Evolutionary conservation across 2,797 vertebrate genomes (phyloP).

Genomic region (Gallinago stenura): DNA sequence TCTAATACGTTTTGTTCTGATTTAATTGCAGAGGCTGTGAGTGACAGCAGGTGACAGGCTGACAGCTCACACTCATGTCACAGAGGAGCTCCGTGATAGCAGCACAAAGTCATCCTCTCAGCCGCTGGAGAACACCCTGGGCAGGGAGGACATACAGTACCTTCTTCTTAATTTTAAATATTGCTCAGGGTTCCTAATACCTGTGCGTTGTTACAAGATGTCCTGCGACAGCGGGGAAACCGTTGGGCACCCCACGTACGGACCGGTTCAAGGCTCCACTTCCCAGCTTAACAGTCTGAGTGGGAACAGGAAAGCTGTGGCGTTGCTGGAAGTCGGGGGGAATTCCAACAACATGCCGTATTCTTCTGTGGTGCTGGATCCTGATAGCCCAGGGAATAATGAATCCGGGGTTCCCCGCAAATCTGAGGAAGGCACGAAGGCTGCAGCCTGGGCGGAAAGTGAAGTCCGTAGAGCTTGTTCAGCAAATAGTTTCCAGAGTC

Average conservation of each 20-base stretch:
- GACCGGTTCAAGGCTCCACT: background rate
- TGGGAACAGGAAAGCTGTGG: background rate
- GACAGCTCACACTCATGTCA: background rate
- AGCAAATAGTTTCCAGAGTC: conserved; percentile 80
- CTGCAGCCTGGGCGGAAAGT: conserved; percentile 50
- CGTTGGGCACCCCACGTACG: conserved; percentile 68
- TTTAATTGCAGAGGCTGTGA: conserved; percentile 67
- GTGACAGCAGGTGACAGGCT: conserved; percentile 58
- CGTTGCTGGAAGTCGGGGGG: background rate
- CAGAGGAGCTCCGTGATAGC: conserved; percentile 37
- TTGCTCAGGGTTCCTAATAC: conserved; percentile 56
- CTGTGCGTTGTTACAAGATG: background rate
- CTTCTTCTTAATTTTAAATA: conserved; percentile 64
- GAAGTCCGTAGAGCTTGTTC: background rate
- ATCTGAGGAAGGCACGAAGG: conserved; percentile 65
- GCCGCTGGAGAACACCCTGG: conserved; percentile 17
- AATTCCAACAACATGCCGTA: conserved; percentile 69
- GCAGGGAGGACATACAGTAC: background rate
- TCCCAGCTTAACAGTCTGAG: background rate
- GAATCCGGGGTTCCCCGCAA: conserved; percentile 78
- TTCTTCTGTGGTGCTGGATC: conserved; percentile 85
- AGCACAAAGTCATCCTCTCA: conserved; percentile 22
- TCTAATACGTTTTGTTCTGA: conserved; percentile 19
- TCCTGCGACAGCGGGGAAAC: conserved; percentile 73
- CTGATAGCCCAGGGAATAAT: conserved; percentile 81